These are phyloP conservation scores for Drosophila cracens DNA, from an alignment of 2,888 invertebrate species.

Conservation along the genomic window DNA sequence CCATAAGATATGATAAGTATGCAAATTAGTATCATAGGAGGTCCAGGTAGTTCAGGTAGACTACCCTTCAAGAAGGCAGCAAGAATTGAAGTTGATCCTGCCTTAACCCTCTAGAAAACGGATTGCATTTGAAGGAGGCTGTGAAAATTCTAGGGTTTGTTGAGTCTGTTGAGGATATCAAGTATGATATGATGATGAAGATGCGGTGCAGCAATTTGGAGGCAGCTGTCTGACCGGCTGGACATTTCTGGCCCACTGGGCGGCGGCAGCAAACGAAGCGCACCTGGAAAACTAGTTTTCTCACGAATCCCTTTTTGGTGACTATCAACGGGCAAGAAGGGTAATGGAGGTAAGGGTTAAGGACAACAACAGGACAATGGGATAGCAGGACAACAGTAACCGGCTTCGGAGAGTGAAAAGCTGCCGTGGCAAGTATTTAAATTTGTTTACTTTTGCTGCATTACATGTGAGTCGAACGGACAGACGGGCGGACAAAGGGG, in stretches of 20 bases:
- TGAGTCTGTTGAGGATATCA: background rate
- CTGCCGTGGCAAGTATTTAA: conserved; percentile 56
- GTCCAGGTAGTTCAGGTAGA: conserved; percentile 1
- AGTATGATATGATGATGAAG: conserved; percentile 2
- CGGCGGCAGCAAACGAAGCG: background rate
- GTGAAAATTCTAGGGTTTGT: background rate
- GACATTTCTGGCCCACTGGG: conserved; percentile 53
- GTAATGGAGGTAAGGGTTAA: conserved; percentile 18
- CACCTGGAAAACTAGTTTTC: conserved; percentile 14
- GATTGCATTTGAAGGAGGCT: conserved; percentile 6
- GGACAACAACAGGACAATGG: conserved; percentile 5
- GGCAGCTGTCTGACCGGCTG: conserved; percentile 43
- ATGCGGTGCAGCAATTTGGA: conserved; percentile 1
- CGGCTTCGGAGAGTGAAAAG: conserved; percentile 29
- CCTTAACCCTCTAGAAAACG: conserved; percentile 1
- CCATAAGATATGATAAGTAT: conserved; percentile 7
- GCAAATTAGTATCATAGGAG: conserved; percentile 8
- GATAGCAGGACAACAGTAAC: conserved; percentile 21
- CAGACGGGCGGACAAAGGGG: conserved; percentile 15
- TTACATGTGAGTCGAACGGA: conserved; percentile 19
- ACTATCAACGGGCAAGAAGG: conserved; percentile 21
- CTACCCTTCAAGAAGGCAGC: conserved; percentile 7
- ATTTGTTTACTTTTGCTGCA: conserved; percentile 41
- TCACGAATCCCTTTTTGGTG: conserved; percentile 60
- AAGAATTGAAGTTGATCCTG: background rate